A percentile compares a stretch with the other conserved stretches of the same genome.
Conservation (phyloP, 1,140 invertebrate genomes). For the Zaprionus ghesquierei region DNA sequence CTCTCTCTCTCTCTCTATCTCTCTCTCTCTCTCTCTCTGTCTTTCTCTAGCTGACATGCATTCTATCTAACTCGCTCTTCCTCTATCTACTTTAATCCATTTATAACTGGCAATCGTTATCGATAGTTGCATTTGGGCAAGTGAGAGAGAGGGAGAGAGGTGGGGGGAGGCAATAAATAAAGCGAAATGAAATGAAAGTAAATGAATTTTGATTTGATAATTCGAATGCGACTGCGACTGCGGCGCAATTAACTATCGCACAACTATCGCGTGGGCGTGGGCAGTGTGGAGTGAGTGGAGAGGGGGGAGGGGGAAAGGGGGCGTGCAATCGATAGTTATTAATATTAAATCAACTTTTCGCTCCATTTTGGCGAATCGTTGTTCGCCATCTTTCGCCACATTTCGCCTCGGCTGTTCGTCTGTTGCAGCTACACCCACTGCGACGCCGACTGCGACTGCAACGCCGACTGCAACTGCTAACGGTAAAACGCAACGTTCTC, state of each 20-base stretch:
- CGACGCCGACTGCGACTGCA: background rate
- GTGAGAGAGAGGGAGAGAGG: no score
- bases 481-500: slow-evolving; percentile 42
- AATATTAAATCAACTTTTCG: slow-evolving; percentile 11
- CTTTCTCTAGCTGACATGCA: no score
- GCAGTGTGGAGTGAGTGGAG: no score
- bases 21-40: no score
- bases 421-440: slow-evolving; percentile 7
- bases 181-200: background rate
- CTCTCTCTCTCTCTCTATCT: no score
- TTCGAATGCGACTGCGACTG: background rate
- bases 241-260: background rate
- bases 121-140: background rate
- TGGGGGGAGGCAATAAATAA: background rate
- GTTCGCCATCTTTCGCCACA: background rate
- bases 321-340: background rate
- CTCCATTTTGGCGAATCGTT: background rate
- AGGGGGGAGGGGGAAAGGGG: background rate
- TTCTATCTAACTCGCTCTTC: no score
- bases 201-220: background rate
- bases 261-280: background rate
- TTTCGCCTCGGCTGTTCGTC: background rate
- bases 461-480: slow-evolving; percentile 13
- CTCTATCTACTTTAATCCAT: no score
- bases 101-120: background rate